Percentiles rank a stretch among this genome's conserved stretches.
Evolutionary conservation across 2,888 invertebrate species (phyloP).

Genomic region (Amblyjoppa proteus): DNA sequence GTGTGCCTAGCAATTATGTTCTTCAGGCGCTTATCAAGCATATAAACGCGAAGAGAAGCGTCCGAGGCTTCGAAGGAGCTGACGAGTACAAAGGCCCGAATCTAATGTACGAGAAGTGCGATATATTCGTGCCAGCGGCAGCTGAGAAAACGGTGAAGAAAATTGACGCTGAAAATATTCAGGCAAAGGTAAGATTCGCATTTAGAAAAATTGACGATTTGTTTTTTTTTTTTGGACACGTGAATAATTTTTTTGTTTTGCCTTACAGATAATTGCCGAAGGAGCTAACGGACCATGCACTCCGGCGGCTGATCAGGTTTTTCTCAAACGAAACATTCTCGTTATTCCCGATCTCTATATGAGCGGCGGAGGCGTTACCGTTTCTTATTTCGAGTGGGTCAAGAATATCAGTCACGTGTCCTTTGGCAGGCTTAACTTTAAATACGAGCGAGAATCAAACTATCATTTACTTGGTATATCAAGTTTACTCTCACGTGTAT

Average conservation of each 20-base stretch:
- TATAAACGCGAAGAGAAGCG: constrained; percentile 94
- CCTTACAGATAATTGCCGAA: constrained; percentile 91
- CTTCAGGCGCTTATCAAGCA: constrained; percentile 83
- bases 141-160: constrained; percentile 96
- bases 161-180: constrained; percentile 94
- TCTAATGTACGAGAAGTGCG: constrained; percentile 96
- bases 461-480: constrained; percentile 88
- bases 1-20: neutral
- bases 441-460: constrained; percentile 95
- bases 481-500: neutral
- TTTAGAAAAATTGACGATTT: neutral
- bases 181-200: constrained; percentile 85
- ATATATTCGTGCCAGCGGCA: constrained; percentile 98
- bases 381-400: constrained; percentile 96
- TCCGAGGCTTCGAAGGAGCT: constrained; percentile 97
- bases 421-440: constrained; percentile 93
- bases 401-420: constrained; percentile 96
- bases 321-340: constrained; percentile 90
- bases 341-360: constrained; percentile 93
- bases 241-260: neutral
- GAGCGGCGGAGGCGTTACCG: constrained; percentile 95
- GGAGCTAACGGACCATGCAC: constrained; percentile 96
- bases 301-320: constrained; percentile 92
- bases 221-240: neutral
- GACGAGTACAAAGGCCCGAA: constrained; percentile 92